phyloP scores from a whole-genome alignment of 1,140 invertebrate species.

The Tetragnatha versicolor region DNA sequence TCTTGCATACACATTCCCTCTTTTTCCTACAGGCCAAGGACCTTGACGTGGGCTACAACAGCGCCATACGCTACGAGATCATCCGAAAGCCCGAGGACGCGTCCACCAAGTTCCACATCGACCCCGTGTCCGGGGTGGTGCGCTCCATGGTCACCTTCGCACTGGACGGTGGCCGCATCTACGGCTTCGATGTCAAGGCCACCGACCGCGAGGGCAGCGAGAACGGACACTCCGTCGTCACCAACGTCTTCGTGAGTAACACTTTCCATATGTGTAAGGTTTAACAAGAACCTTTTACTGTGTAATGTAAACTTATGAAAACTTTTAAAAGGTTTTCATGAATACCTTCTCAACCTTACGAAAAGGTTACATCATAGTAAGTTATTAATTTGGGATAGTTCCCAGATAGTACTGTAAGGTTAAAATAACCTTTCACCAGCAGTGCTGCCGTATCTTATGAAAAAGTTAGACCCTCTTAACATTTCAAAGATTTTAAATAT shows the following conservation, averaged over 20 bases:
- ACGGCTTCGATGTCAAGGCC: slow-evolving; percentile 87
- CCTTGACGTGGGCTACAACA: slow-evolving; percentile 76
- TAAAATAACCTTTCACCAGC: too few species aligned
- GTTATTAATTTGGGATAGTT: too few species aligned
- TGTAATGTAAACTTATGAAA: too few species aligned
- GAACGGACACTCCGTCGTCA: slow-evolving; percentile 79
- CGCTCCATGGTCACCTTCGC: slow-evolving; percentile 73
- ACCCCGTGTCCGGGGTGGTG: slow-evolving; percentile 76
- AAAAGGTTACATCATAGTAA: too few species aligned
- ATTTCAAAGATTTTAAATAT: too few species aligned
- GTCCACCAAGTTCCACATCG: slow-evolving; percentile 76
- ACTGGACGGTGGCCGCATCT: slow-evolving; percentile 75
- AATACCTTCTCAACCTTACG: too few species aligned
- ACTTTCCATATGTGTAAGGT: too few species aligned
- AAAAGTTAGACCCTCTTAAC: too few species aligned
- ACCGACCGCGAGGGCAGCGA: slow-evolving; percentile 79
- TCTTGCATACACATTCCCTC: not conserved
- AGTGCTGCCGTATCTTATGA: too few species aligned
- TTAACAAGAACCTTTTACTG: too few species aligned
- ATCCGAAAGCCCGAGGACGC: slow-evolving; percentile 70
- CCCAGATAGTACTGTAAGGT: too few species aligned
- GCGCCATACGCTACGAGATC: slow-evolving; percentile 80
- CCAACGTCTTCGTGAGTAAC: slow-evolving; percentile 81
- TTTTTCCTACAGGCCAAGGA: slow-evolving; percentile 72
- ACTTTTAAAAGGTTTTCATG: too few species aligned